These are phyloP conservation scores for Bugula neritina DNA, from an alignment of 2,888 invertebrate species.

Conservation along the genomic window DNA sequence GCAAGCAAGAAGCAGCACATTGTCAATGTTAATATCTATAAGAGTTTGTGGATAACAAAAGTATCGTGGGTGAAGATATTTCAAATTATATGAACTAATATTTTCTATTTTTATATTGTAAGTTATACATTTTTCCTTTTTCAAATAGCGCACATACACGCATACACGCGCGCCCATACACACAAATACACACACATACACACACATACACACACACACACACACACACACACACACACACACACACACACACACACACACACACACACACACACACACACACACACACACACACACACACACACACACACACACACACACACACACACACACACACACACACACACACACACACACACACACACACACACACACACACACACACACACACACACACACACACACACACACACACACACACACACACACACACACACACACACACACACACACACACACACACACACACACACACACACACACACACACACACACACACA, in stretches of 20 bases:
- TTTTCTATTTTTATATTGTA: too few relatives aligned
- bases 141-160: background rate
- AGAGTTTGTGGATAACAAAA: too few relatives aligned
- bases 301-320: background rate
- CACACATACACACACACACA: conserved; percentile 28
- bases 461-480: background rate
- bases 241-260: background rate
- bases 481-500: background rate
- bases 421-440: background rate
- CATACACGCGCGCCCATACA: conserved; percentile 27
- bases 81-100: too few relatives aligned
- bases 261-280: background rate
- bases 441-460: background rate
- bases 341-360: background rate
- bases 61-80: too few relatives aligned
- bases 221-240: conserved; percentile 16
- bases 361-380: background rate
- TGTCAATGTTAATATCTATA: too few relatives aligned
- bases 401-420: background rate
- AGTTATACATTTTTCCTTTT: too few relatives aligned
- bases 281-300: background rate
- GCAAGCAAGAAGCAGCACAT: too few relatives aligned
- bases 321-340: background rate
- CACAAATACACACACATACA: conserved; percentile 27
- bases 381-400: background rate